A percentile compares a stretch with the other conserved stretches of the same genome.
phyloP scores from a whole-genome alignment of 2,797 vertebrate genomes.

The Pseudochromis fuscus region DNA sequence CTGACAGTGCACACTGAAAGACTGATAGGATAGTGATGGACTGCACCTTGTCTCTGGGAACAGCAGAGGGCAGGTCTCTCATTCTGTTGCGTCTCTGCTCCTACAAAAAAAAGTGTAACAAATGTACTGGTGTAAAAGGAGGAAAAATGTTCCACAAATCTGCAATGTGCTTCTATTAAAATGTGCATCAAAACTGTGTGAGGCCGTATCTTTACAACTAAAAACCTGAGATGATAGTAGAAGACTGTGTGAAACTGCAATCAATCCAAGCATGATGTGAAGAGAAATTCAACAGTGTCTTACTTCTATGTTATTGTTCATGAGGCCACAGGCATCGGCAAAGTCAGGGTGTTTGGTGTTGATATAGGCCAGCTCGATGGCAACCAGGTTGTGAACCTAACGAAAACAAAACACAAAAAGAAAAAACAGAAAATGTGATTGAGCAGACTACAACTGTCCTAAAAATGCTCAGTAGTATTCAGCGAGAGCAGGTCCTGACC shows the following conservation, averaged over 20 bases:
- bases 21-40: not conserved
- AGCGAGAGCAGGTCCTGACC: conserved; percentile 81
- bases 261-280: not conserved
- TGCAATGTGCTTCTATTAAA: not conserved
- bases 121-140: not conserved
- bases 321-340: conserved; percentile 95
- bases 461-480: not conserved
- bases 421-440: not conserved
- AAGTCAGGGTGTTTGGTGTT: conserved; percentile 99
- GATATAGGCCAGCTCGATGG: conserved; percentile 97
- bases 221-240: not conserved
- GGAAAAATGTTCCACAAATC: not conserved
- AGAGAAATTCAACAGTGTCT: not conserved
- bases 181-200: not conserved
- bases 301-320: conserved; percentile 99
- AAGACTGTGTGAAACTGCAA: not conserved
- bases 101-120: conserved; percentile 72
- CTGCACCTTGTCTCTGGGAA: conserved; percentile 93
- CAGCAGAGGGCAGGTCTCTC: conserved; percentile 89
- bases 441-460: not conserved
- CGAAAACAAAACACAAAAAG: no score
- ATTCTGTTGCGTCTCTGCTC: conserved; percentile 96
- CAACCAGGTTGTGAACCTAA: conserved; percentile 99
- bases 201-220: not conserved
- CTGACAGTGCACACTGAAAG: not conserved